Evolutionary conservation across 2,888 invertebrate genomes (phyloP).

Genomic region (Abscondita cerata): DNA sequence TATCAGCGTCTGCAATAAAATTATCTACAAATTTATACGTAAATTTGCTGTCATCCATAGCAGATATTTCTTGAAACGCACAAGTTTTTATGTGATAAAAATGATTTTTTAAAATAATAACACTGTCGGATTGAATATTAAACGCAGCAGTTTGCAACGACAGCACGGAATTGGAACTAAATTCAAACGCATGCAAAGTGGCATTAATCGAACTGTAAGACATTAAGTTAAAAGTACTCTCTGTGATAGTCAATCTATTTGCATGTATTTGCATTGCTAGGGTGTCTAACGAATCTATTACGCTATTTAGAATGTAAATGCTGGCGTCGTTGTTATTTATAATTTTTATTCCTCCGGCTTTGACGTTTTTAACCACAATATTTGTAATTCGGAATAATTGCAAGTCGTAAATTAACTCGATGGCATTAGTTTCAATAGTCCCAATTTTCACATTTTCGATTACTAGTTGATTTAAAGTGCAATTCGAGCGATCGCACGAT

Average conservation of each 20-base stretch:
- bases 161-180: slow-evolving; percentile 58
- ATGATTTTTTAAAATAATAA: slow-evolving; percentile 56
- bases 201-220: slow-evolving; percentile 59
- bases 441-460: slow-evolving; percentile 62
- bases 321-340: slow-evolving; percentile 52
- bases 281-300: slow-evolving; percentile 57
- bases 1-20: slow-evolving; percentile 58
- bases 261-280: slow-evolving; percentile 56
- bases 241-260: slow-evolving; percentile 49
- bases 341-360: slow-evolving; percentile 60
- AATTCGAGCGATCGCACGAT: slow-evolving; percentile 51
- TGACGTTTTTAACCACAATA: slow-evolving; percentile 41
- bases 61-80: slow-evolving; percentile 54
- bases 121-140: slow-evolving; percentile 44
- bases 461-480: slow-evolving; percentile 57
- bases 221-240: slow-evolving; percentile 58
- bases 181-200: slow-evolving; percentile 57
- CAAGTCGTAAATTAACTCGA: not conserved
- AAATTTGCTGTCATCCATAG: slow-evolving; percentile 46
- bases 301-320: slow-evolving; percentile 59
- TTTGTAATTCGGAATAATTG: not conserved
- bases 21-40: slow-evolving; percentile 59
- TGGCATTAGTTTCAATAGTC: slow-evolving; percentile 58
- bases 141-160: slow-evolving; percentile 58
- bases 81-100: slow-evolving; percentile 58